These are phyloP conservation scores for Leontocebus nigricollis DNA, from an alignment of 2,797 vertebrate genomes.

Conservation along the genomic window DNA sequence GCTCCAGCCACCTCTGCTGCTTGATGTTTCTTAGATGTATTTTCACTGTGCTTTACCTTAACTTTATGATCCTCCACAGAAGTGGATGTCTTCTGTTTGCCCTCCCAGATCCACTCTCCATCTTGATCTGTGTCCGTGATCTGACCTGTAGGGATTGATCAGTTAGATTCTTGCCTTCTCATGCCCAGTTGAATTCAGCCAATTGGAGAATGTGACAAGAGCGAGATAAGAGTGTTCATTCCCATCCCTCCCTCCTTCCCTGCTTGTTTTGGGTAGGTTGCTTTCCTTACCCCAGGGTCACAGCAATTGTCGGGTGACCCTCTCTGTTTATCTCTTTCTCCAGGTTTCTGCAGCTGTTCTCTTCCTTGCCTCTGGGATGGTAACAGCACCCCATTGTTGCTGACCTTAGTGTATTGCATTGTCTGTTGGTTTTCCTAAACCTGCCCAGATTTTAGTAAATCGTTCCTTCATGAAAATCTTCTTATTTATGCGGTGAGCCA, in stretches of 20 bases:
- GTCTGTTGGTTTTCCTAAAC: constrained; percentile 1
- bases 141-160: background rate
- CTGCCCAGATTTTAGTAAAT: background rate
- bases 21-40: background rate
- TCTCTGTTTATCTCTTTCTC: background rate
- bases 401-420: background rate
- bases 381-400: background rate
- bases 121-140: rapidly evolving
- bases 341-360: background rate
- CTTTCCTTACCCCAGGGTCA: background rate
- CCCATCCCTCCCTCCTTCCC: background rate
- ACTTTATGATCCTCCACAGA: background rate
- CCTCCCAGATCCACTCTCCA: no score
- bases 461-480: constrained; percentile 30
- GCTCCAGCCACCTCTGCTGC: background rate
- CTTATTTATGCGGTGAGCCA: background rate
- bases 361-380: background rate
- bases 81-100: background rate
- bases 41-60: background rate
- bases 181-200: background rate
- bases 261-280: background rate
- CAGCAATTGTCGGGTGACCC: background rate
- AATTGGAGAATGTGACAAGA: background rate
- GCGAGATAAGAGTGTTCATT: background rate
- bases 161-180: background rate